Base-by-base conservation (phyloP, 2,113 vertebrate species). In the Caranx ignobilis region DNA sequence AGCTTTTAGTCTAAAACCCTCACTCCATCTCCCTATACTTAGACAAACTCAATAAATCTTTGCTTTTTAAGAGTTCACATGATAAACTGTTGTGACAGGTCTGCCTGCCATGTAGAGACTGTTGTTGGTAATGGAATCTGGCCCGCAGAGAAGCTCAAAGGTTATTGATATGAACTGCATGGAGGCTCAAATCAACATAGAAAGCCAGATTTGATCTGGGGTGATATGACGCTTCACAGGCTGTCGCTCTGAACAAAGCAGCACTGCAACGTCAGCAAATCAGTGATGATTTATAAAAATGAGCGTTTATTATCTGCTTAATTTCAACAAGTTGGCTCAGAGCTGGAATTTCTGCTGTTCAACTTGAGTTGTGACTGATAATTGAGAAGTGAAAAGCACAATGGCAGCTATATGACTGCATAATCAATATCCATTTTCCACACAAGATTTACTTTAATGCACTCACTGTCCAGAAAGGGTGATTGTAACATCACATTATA, bases 381-480 rank as follows among this genome's bases (percentile, higher is more conserved):
- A 88, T 75, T 55, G 68, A 67, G 69, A 83, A 66, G 8, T 11
- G 79, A 71, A 82, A 87, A 82, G 56, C 83, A 65, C 57, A 75
- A 61, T 64, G 50, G 87, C 56, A 45, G 52, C 75, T 52, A 35
- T 39, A 26, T 56, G 15, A 63, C 76, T 79, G 57, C 55, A 47
- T 71, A 81, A 87, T 89, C 83, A 71, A 89, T 91, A 88, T 69
- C 71, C 69, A 76, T 90, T 87, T 71, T 79, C 56, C 41, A 60
- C 61, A 71, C 63, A 77, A 87, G 82, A 90, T 86, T 87, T 78
- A 76, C 71, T 82, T 84, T 84, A 57, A 85, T 77, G 79, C 32
- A 5, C 54, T 56, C 11, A 0, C 37, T 48, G 26, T 45, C 64
- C 9, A n/a, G n/a, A 45, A 47, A 59, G 43, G 59, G 43, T n/a